Evolutionary conservation across 2,797 vertebrate genomes (phyloP).

Genomic region (Falco berigora): DNA sequence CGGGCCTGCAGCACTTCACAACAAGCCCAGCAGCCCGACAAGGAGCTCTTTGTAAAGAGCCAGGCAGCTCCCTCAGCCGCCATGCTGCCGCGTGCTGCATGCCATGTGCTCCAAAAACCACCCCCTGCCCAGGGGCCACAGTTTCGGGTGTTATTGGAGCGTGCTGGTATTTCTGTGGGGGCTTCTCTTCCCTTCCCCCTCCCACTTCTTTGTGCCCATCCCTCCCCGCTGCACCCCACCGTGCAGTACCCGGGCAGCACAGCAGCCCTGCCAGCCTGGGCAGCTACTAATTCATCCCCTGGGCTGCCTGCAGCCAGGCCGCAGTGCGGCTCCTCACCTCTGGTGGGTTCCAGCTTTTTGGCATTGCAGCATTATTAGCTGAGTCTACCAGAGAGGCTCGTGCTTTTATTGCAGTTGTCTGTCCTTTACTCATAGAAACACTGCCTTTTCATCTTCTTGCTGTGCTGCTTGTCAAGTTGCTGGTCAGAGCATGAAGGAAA

Average conservation of each 20-base stretch:
- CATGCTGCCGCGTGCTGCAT: fast-evolving
- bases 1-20: fast-evolving
- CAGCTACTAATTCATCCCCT: too few relatives aligned
- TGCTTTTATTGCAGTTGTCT: background rate
- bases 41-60: background rate
- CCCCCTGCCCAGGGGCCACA: background rate
- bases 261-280: background rate
- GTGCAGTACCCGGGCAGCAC: too few relatives aligned
- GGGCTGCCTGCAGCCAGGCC: fast-evolving
- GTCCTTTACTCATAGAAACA: background rate
- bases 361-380: background rate
- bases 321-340: background rate
- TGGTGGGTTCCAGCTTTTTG: background rate
- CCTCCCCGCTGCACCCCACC: fast-evolving
- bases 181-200: background rate
- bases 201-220: background rate
- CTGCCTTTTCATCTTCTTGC: background rate
- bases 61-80: background rate
- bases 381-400: fast-evolving
- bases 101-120: background rate
- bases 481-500: background rate
- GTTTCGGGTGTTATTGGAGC: background rate
- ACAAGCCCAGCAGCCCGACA: background rate
- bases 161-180: background rate
- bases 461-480: background rate